A percentile compares a stretch with the other conserved stretches of the same genome.
Evolutionary conservation across 2,113 vertebrate species (phyloP).

Genomic region (Megaceryle torquata): DNA sequence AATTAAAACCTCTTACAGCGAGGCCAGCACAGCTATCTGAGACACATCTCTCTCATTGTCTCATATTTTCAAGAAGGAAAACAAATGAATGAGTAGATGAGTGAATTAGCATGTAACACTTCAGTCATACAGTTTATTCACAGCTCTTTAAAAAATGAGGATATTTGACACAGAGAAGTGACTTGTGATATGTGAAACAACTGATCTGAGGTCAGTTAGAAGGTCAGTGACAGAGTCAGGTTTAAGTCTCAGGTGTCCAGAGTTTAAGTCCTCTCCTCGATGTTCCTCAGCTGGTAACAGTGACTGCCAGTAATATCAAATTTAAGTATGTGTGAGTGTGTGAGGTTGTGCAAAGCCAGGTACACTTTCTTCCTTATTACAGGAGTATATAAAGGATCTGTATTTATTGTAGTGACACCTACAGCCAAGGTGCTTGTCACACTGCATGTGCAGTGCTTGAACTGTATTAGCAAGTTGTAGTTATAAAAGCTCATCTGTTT

Average conservation of each 20-base stretch:
- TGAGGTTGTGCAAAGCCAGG: not conserved
- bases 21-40: not conserved
- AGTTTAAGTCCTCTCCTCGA: not conserved
- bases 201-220: not conserved
- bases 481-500: not conserved
- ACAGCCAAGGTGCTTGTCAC: not conserved
- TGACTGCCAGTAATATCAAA: not conserved
- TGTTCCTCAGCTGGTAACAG: not conserved
- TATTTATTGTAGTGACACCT: not conserved
- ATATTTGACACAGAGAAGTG: not conserved
- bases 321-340: not conserved
- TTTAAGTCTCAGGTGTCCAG: not conserved
- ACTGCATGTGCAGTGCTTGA: not conserved
- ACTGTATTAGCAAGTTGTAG: not conserved
- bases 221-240: not conserved
- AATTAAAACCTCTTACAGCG: not conserved
- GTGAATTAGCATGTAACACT: not conserved
- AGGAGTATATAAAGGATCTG: not conserved
- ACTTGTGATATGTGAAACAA: not conserved
- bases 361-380: not conserved
- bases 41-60: not conserved
- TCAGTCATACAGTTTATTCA: not conserved
- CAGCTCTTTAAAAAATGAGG: not conserved
- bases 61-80: not conserved
- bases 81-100: not conserved